Evolutionary conservation across 2,888 invertebrate genomes (phyloP).

Genomic region (Antheraea yamamai): DNA sequence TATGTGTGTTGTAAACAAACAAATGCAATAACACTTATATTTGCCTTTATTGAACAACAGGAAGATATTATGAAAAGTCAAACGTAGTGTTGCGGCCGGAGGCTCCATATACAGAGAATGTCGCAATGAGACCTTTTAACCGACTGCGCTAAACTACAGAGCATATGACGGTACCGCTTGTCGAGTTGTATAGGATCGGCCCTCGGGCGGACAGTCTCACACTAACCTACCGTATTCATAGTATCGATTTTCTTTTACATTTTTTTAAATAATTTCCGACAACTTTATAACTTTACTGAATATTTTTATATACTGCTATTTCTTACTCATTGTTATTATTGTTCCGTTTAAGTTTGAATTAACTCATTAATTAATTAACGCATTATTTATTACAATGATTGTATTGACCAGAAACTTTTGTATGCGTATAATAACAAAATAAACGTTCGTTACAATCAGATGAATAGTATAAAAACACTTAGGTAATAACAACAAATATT

Average conservation of each 20-base stretch:
- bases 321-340: too few relatives aligned
- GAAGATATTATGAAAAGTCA: slow-evolving; percentile 16
- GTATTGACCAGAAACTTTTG: not conserved
- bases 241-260: not conserved
- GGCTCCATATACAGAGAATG: slow-evolving; percentile 36
- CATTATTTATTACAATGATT: not conserved
- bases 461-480: not conserved
- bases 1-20: too few relatives aligned
- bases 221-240: slow-evolving; percentile 12
- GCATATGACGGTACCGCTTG: slow-evolving; percentile 45
- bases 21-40: too few relatives aligned
- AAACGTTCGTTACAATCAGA: not conserved
- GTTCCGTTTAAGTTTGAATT: not conserved
- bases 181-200: slow-evolving; percentile 52
- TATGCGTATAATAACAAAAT: not conserved
- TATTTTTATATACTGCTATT: not conserved
- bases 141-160: slow-evolving; percentile 46
- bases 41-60: slow-evolving; percentile 11
- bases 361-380: too few relatives aligned
- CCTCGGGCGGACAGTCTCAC: slow-evolving; percentile 50
- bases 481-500: too few relatives aligned
- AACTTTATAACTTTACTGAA: not conserved
- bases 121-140: slow-evolving; percentile 58
- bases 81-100: slow-evolving; percentile 12
- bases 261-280: not conserved